These are phyloP conservation scores for Drosophila repleta DNA, from an alignment of 1,140 invertebrate genomes.

Conservation along the genomic window DNA sequence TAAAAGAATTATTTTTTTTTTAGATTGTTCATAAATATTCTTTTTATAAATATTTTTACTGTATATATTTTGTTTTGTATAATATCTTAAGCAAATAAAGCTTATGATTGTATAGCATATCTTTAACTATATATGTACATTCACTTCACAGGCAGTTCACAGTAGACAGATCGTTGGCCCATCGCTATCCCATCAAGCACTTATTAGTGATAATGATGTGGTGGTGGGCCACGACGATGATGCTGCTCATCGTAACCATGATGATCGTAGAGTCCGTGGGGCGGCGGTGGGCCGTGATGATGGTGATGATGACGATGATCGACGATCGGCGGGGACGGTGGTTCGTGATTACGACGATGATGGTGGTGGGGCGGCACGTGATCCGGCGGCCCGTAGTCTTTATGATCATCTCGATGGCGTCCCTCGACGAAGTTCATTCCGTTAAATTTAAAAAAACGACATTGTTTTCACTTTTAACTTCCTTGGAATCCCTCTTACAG, in stretches of 20 bases:
- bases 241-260: too few species aligned
- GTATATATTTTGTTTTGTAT: too few species aligned
- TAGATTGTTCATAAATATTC: not conserved
- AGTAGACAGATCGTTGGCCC: not conserved
- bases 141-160: slow-evolving; percentile 11
- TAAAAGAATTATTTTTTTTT: not conserved
- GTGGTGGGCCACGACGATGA: slow-evolving; percentile 49
- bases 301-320: slow-evolving; percentile 36
- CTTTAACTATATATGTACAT: slow-evolving; percentile 15
- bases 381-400: slow-evolving; percentile 24
- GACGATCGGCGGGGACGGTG: slow-evolving; percentile 12
- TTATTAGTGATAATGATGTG: slow-evolving; percentile 60
- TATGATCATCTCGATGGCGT: slow-evolving; percentile 42
- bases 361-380: not conserved
- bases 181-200: not conserved
- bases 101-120: slow-evolving; percentile 23
- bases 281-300: slow-evolving; percentile 35
- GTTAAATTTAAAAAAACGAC: slow-evolving; percentile 67
- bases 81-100: slow-evolving; percentile 52
- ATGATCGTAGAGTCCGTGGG: slow-evolving; percentile 32
- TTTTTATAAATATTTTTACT: slow-evolving; percentile 1
- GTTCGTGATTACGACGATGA: slow-evolving; percentile 37
- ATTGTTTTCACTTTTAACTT: slow-evolving; percentile 37
- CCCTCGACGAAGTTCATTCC: slow-evolving; percentile 64
- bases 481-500: slow-evolving; percentile 23